Conservation (phyloP, 2,113 vertebrate genomes). For the Sinocyclocheilus maitianheensis region DNA sequence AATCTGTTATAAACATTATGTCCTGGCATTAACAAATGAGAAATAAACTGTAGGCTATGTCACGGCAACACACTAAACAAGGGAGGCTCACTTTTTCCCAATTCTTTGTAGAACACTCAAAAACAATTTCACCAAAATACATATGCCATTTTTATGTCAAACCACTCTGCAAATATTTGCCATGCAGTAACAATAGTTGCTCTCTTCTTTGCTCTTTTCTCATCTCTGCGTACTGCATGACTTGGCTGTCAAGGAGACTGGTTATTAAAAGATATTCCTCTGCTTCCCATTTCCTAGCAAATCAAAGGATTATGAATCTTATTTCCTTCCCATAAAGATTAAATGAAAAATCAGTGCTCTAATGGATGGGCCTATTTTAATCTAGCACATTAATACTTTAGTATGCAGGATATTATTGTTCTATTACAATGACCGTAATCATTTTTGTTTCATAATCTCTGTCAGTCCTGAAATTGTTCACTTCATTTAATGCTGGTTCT, state of each 20-base stretch:
- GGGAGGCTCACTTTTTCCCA: neutral
- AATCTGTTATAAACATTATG: neutral
- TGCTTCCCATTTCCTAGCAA: constrained; percentile 75
- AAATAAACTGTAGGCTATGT: neutral
- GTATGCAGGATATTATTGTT: constrained; percentile 86
- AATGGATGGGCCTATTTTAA: constrained; percentile 85
- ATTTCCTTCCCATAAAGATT: constrained; percentile 79
- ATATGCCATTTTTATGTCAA: constrained; percentile 12
- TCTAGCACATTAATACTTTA: constrained; percentile 82
- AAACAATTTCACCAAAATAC: neutral
- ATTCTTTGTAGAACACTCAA: neutral
- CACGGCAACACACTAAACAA: neutral
- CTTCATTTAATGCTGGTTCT: constrained; percentile 72
- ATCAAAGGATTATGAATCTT: constrained; percentile 79
- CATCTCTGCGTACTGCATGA: constrained; percentile 31
- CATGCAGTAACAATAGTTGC: constrained; percentile 18
- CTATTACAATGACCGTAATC: constrained; percentile 83
- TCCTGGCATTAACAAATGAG: neutral
- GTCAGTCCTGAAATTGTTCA: constrained; percentile 79
- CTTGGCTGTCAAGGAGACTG: constrained; percentile 63
- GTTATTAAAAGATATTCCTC: constrained; percentile 76
- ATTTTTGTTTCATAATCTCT: constrained; percentile 84
- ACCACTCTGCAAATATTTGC: neutral
- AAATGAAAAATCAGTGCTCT: constrained; percentile 80
- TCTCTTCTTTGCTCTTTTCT: constrained; percentile 24